Base-by-base conservation (phyloP, 2,113 vertebrate genomes). In the Peromyscus maniculatus region DNA sequence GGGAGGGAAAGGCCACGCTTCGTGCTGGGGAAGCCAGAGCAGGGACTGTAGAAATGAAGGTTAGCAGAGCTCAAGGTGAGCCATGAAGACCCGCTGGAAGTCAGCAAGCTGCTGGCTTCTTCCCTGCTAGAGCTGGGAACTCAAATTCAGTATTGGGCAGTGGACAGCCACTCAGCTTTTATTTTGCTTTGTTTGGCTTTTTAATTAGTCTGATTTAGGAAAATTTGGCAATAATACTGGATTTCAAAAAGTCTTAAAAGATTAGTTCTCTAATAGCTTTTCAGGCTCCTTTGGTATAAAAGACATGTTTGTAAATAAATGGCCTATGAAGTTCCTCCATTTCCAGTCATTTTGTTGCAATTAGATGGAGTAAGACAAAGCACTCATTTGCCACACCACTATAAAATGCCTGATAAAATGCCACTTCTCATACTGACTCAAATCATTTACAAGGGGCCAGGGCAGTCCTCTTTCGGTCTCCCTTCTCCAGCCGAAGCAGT, bases 41-140 rank as follows among this genome's bases (percentile, higher is more conserved):
- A 46, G 74, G 39, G 46, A 67, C 71, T 7, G 33, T 19, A 86
- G 90, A 86, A 95, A 59, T 39, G 21, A 91, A 92, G 86, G 84
- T 57, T 66, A 59, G 46, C 62, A 26, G 62, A 89, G 62, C 91
- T 91, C 94, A 87, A 78, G 91, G 93, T 92, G 26, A 92, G 55
- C 93, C 93, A 94, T 97, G 89, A 96, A 94, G 69, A 62, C 80
- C 67, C 13, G 36, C 46, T 92, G 91, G 95, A 93, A 87, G 39
- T 39, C 36, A 36, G 39, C 91, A 59, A 69, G 71, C 87, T n/a
- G 89, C 67, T 71, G 49, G 83, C 10, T 19, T 22, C 91, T 90
- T 92, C 15, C 69, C 67, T 11, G 7, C 78, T 59, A 57, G 72
- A 82, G 9, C 71, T 59, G 49, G 39, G 62, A 87, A 59, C 96